These are phyloP conservation scores for Montifringilla adamsi DNA, from an alignment of 2,113 vertebrate species.

Conservation along the genomic window DNA sequence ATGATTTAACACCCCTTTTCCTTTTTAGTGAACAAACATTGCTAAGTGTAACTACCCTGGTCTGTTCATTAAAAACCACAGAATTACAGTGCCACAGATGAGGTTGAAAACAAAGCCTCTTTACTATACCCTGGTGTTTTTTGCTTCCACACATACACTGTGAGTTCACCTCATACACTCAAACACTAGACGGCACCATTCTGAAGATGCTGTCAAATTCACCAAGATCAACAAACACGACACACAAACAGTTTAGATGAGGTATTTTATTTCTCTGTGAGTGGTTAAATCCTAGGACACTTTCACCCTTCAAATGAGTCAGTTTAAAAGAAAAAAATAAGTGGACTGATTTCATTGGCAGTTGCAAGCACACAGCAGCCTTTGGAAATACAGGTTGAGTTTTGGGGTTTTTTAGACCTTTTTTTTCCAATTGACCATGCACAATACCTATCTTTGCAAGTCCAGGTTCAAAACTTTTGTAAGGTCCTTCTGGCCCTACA, in stretches of 20 bases:
- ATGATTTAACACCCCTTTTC: conserved; percentile 74
- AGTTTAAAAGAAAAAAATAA: not conserved
- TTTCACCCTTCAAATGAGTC: not conserved
- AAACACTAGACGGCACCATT: not conserved
- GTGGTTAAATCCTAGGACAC: not conserved
- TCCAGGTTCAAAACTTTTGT: not conserved
- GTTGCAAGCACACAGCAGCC: not conserved
- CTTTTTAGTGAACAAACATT: conserved; percentile 73
- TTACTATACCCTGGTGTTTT: not conserved
- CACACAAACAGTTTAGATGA: not conserved
- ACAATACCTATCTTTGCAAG: not conserved
- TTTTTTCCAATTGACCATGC: not conserved
- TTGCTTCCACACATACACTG: not conserved
- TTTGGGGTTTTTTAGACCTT: accelerated
- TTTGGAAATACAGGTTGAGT: not conserved
- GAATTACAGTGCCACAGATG: conserved; percentile 34
- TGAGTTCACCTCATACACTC: not conserved
- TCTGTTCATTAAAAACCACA: conserved; percentile 72
- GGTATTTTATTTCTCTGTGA: not conserved
- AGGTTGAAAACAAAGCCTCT: not conserved
- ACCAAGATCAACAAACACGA: not conserved
- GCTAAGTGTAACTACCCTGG: conserved; percentile 70
- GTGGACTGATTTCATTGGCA: not conserved
- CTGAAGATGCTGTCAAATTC: not conserved
- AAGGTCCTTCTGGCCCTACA: not conserved